Evolutionary conservation across 2,797 vertebrate genomes (phyloP), one percentile per base, ranked within the genome.

Genomic region (Acanthurus lineatus): DNA sequence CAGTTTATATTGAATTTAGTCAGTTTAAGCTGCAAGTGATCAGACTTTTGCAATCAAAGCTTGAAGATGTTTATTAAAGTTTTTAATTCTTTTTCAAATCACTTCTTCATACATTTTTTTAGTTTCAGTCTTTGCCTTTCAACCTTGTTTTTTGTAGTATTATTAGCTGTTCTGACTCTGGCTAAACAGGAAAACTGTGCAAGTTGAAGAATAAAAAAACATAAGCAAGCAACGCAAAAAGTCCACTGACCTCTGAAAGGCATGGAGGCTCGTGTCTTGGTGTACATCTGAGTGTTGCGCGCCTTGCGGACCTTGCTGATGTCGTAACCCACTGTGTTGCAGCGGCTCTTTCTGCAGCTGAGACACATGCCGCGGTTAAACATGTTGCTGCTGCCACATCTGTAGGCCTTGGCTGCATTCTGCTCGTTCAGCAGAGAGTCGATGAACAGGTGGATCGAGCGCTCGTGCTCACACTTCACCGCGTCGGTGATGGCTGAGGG

Each of bases 401-500:
- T 95, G 84, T 98, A 99, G 0, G 97, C 98, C 90, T 92, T 94
- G 83, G 94, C 95, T 2, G 95, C 95, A 11, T 97, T 95, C 79
- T 95, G 95, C 77, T 96, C 92, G 5, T 98, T 95, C 73, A 99
- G 88, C 54, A 99, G 95, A 0, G 98, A 99, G 92, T 99, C 98
- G 4, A 99, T 99, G 90, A 99, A 99, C 69, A 99, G 96, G 81
- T 97, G 97, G 86, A 99, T 92, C 7, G 98, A 98, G 25, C 97
- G 95, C 85, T 99, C 98, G 0, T 99, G 98, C 72, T 97, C 97
- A 35, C 98, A 99, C 79, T 97, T 99, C 32, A 98, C 94, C 1
- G 97, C 95, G 20, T 99, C 96, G 3, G 96, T 96, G 79, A 98
- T 89, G 20, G 97, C 98, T 99, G 92, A 12, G 69, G 77, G 73